A percentile compares a stretch with the other conserved stretches of the same genome.
phyloP scores from a whole-genome alignment of 2,888 invertebrate species.

The Pyrrhia umbra region DNA sequence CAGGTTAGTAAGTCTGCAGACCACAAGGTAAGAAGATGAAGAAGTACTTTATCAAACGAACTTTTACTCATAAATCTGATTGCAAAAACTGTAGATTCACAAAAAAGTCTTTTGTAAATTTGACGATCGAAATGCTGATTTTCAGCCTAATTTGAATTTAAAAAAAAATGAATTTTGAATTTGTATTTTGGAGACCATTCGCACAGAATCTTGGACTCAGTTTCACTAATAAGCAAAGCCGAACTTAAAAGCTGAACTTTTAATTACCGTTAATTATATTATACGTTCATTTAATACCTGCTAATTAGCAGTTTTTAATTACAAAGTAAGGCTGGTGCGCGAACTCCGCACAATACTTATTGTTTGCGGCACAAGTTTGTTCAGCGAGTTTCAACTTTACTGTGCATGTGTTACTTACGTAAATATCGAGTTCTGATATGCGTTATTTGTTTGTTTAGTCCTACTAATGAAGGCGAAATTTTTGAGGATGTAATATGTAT shows the following conservation, averaged over 20 bases:
- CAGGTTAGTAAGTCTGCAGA: too few relatives aligned
- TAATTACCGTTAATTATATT: slow-evolving; percentile 58
- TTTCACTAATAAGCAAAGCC: neutral
- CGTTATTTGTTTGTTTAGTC: slow-evolving; percentile 4
- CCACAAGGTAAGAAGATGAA: too few relatives aligned
- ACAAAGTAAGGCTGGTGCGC: slow-evolving; percentile 42
- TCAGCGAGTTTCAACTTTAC: slow-evolving; percentile 39
- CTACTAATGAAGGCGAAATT: neutral
- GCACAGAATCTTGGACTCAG: neutral
- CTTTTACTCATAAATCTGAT: too few relatives aligned
- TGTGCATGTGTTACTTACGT: slow-evolving; percentile 22
- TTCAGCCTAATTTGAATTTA: too few relatives aligned
- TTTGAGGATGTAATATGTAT: neutral
- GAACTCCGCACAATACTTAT: slow-evolving; percentile 44
- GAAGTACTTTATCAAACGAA: too few relatives aligned
- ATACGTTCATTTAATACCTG: slow-evolving; percentile 49
- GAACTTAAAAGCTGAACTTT: slow-evolving; percentile 37
- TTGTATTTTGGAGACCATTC: too few relatives aligned
- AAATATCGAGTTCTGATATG: slow-evolving; percentile 21
- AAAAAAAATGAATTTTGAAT: too few relatives aligned
- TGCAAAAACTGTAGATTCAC: too few relatives aligned
- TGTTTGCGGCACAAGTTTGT: slow-evolving; percentile 50
- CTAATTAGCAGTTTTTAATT: slow-evolving; percentile 63
- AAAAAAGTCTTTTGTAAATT: too few relatives aligned
- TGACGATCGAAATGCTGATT: too few relatives aligned